Base-by-base conservation (phyloP, 2,797 vertebrate genomes). In the Graptemys geographica region DNA sequence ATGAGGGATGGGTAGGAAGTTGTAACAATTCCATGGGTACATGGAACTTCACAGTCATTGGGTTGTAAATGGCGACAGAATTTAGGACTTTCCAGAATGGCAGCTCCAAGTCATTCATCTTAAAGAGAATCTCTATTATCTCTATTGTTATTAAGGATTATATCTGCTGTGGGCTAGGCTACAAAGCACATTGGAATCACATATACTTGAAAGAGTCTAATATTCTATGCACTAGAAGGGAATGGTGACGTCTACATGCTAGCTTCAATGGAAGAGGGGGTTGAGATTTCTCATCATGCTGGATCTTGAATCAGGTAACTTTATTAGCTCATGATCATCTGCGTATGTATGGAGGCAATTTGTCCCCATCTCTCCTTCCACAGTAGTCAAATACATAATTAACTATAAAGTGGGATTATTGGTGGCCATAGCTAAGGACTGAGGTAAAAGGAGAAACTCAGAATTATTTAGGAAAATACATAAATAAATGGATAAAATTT, bases 391-490 rank as follows among this genome's bases (percentile, higher is more conserved):
- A 83, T 55, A 79, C 27, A 41, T 79, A 78, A 94, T 95, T 90
- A 81, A 37, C 87, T 96, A 89, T 51, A 88, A 97, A 85, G 90
- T 95, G 96, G 92, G 76, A 83, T 94, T 95, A 56, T 31, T 0
- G 0, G 11, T 76, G 91, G 81, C 69, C 41, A 3, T 89, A 1
- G 1, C 57, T 82, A 62, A 3, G 11, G 69, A 27, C 7, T 76
- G 21, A 69, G 33, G 33, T 69, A 69, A 69, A 69, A n/a, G 41
- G n/a, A 89, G 76, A 85, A 65, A 0, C 0, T 13, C 23, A 16
- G 16, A n/a, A 19, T 88, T 83, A n/a, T 94, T 95, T 83, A 94
- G 62, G 62, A 25, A 51, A 84, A 16, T 51, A 51, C 89, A 25
- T 25, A n/a, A 33, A 72, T 21, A 86, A 79, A 93, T 90, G 55